Base-by-base conservation (phyloP, 2,113 vertebrate species). In the Haemorhous mexicanus region DNA sequence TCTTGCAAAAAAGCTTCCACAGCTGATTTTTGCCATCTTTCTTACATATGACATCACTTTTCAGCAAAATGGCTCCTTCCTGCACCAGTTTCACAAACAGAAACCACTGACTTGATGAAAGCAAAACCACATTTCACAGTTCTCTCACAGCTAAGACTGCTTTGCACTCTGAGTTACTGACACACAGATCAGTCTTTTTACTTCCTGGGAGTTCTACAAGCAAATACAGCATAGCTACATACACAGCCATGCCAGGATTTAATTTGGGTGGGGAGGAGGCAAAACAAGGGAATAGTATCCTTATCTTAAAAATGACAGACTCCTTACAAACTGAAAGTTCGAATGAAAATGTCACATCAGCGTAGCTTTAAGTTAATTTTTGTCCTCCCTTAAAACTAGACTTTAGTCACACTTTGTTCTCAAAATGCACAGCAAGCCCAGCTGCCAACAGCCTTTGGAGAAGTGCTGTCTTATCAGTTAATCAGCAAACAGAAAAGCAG, bases 401-500 rank as follows among this genome's bases (percentile, higher is more conserved):
- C 79, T 93, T 92, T 53, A 95, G 79, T 53, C 33, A 90, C 41
- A 87, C 49, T 90, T 92, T 72, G 69, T 75, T 77, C 92, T 92
- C 62, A 33, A 67, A 87, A 76, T 62, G 78, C 59, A 91, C 3
- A 11, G 67, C 53, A 91, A 84, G 63, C 76, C 86, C 70, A 63
- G 61, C 77, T 88, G 77, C 93, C 46, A 94, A 44, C 53, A 85
- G 82, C 64, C 69, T 66, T 88, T 77, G 43, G 69, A 89, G 72
- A 78, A 81, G 41, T 59, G 69, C 74, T 84, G 76, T 23, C 47
- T 64, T 95, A 91, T 91, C 61, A 87, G 90, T 90, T 93, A 94
- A 94, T 90, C 90, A 88, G 72, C 90, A 96, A 96, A 84, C 26
- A 90, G 47, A 43, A 90, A 78, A 77, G 63, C 49, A 30, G 32